Evolutionary conservation across 2,888 invertebrate genomes (phyloP).

Genomic region (Trichogramma dendrolimi): DNA sequence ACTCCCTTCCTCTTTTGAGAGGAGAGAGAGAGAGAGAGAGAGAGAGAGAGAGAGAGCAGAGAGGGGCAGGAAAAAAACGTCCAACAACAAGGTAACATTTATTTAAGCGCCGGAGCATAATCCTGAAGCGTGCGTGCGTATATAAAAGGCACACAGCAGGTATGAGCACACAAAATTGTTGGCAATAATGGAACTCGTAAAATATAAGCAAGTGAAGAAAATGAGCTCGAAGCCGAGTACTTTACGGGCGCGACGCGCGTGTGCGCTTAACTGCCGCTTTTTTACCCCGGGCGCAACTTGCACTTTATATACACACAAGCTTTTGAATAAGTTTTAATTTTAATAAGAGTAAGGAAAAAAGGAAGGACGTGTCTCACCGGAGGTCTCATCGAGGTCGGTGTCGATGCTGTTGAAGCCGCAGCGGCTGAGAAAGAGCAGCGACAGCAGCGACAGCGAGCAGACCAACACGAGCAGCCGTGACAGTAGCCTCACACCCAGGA

Average conservation of each 20-base stretch:
- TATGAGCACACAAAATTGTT: slow-evolving; percentile 7
- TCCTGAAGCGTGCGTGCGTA: not conserved
- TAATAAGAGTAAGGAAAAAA: slow-evolving; percentile 13
- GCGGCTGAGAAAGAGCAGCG: slow-evolving; percentile 57
- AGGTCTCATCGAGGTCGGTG: slow-evolving; percentile 44
- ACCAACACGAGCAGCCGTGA: slow-evolving; percentile 58
- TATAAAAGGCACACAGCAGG: slow-evolving; percentile 2
- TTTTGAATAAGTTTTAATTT: too few species aligned
- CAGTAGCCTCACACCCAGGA: slow-evolving; percentile 57
- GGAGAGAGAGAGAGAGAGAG: not conserved
- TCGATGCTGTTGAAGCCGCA: slow-evolving; percentile 54
- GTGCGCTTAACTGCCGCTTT: too few species aligned
- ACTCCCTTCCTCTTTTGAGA: not conserved
- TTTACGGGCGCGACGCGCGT: too few species aligned
- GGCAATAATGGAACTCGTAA: slow-evolving; percentile 27
- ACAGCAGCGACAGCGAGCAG: slow-evolving; percentile 57
- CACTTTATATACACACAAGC: too few species aligned
- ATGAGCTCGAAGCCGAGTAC: too few species aligned
- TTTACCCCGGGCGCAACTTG: too few species aligned
- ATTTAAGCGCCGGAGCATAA: slow-evolving; percentile 2
- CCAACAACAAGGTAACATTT: slow-evolving; percentile 10
- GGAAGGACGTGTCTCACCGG: slow-evolving; percentile 35
- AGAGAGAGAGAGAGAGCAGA: not conserved
- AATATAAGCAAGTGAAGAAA: not conserved
- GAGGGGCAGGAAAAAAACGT: slow-evolving; percentile 1